Percentiles rank a stretch among this genome's conserved stretches.
These are phyloP conservation scores for Drosophila nasuta DNA, from an alignment of 1,140 invertebrate species.

Conservation along the genomic window DNA sequence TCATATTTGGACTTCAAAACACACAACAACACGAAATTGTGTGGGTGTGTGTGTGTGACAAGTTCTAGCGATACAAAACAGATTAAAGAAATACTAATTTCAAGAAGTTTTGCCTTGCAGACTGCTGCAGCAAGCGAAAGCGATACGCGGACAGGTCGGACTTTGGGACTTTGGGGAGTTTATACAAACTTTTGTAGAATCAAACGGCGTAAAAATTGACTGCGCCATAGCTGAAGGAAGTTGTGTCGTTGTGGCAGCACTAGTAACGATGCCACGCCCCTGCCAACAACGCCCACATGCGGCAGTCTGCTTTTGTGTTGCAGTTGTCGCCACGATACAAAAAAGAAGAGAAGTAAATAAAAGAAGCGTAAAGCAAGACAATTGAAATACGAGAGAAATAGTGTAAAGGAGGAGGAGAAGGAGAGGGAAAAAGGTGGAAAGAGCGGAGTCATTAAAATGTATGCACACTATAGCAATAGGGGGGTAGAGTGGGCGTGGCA, in stretches of 20 bases:
- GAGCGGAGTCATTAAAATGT: conserved; percentile 74
- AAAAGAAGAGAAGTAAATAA: conserved; percentile 10
- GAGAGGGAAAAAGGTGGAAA: conserved; percentile 19
- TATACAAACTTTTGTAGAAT: conserved; percentile 73
- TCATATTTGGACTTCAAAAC: conserved; percentile 30
- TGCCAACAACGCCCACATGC: conserved; percentile 36
- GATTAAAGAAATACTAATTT: conserved; percentile 55
- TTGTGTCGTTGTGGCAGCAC: conserved; percentile 30
- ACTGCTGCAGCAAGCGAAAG: background rate
- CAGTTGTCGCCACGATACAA: conserved; percentile 36
- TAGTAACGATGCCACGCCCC: conserved; percentile 48
- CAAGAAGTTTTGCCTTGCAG: conserved; percentile 43
- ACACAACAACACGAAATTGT: too few species aligned
- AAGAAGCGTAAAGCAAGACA: conserved; percentile 48
- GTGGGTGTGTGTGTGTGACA: conserved; percentile 6
- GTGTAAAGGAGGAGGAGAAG: too few species aligned
- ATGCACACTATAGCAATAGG: conserved; percentile 39
- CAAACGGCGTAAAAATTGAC: conserved; percentile 73
- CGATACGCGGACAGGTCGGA: background rate
- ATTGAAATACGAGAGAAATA: conserved; percentile 61
- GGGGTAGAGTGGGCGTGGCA: conserved; percentile 3
- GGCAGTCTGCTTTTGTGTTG: conserved; percentile 43
- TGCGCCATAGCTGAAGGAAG: conserved; percentile 52
- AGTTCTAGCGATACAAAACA: conserved; percentile 66
- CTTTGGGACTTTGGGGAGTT: background rate